Percentiles rank a stretch among this genome's conserved stretches.
Conservation (phyloP, 2,113 vertebrate genomes). For the Bujurquina vittata region DNA sequence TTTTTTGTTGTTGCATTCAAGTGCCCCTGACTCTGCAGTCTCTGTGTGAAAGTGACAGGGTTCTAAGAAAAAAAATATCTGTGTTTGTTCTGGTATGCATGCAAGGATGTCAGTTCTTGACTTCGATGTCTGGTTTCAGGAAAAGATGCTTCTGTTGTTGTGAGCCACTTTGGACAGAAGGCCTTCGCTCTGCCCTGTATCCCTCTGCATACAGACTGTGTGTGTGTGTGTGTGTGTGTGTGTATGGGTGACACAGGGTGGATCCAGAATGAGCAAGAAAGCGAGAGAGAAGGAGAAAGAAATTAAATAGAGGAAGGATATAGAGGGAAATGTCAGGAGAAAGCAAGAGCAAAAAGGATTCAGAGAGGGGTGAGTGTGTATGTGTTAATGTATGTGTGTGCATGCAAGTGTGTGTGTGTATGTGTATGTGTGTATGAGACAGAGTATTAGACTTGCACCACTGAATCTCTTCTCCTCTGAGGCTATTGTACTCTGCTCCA, state of each 20-base stretch:
- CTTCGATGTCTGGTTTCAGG: conserved; percentile 23
- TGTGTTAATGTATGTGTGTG: conserved; percentile 26
- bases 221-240: not conserved
- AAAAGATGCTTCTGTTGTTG: conserved; percentile 18
- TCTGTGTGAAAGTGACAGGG: conserved; percentile 28
- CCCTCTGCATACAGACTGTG: conserved; percentile 39
- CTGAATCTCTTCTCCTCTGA: conserved; percentile 90
- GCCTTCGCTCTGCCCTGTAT: conserved; percentile 41
- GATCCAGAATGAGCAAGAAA: conserved; percentile 55
- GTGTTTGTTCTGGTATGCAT: not conserved
- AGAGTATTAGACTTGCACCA: conserved; percentile 93
- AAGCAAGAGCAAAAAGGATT: conserved; percentile 66
- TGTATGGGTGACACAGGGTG: conserved; percentile 24
- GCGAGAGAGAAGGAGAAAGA: conserved; percentile 54
- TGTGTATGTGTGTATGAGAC: conserved; percentile 32
- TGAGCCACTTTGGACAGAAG: conserved; percentile 37
- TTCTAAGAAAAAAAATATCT: not conserved
- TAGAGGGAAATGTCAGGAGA: conserved; percentile 79
- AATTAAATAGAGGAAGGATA: conserved; percentile 72
- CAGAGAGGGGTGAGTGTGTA: conserved; percentile 20
- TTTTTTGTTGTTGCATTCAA: conserved; percentile 24
- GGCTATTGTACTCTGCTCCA: conserved; percentile 89
- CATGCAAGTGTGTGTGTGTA: not conserved
- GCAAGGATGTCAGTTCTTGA: not conserved
- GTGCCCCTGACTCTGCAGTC: conserved; percentile 29